These are phyloP conservation scores for Pitangus sulphuratus DNA, from an alignment of 2,797 vertebrate species.

Conservation along the genomic window DNA sequence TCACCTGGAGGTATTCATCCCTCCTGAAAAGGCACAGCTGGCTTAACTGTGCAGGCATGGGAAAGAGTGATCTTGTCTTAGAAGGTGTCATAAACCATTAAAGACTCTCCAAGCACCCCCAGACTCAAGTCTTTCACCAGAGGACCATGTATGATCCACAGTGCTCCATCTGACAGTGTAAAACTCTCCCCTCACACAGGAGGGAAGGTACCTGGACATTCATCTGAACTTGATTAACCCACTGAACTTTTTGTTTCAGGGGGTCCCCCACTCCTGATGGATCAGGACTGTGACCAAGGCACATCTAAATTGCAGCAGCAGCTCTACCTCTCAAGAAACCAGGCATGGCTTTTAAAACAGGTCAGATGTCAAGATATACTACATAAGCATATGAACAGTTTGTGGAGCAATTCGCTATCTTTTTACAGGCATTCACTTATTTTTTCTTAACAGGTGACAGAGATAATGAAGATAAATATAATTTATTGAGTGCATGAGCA, in stretches of 20 bases:
- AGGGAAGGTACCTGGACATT: not conserved
- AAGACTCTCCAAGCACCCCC: rapidly evolving
- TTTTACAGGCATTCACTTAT: not conserved
- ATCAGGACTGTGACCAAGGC: not conserved
- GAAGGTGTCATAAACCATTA: not conserved
- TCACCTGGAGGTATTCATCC: not conserved
- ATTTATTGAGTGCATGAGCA: not conserved
- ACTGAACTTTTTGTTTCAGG: not conserved
- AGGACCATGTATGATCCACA: no score
- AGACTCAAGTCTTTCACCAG: not conserved
- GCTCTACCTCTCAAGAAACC: not conserved
- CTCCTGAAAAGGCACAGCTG: not conserved
- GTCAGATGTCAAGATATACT: not conserved
- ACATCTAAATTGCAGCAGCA: not conserved
- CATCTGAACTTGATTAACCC: not conserved
- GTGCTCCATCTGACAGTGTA: rapidly evolving
- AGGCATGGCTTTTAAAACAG: not conserved
- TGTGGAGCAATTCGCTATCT: not conserved
- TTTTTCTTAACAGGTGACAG: not conserved
- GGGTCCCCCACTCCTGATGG: not conserved
- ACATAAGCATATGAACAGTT: not conserved
- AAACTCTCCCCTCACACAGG: not conserved
- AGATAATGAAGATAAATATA: not conserved
- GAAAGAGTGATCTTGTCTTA: not conserved
- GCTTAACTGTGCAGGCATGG: not conserved